These are phyloP conservation scores for Globicephala melas DNA, from an alignment of 2,113 vertebrate genomes.

Conservation along the genomic window DNA sequence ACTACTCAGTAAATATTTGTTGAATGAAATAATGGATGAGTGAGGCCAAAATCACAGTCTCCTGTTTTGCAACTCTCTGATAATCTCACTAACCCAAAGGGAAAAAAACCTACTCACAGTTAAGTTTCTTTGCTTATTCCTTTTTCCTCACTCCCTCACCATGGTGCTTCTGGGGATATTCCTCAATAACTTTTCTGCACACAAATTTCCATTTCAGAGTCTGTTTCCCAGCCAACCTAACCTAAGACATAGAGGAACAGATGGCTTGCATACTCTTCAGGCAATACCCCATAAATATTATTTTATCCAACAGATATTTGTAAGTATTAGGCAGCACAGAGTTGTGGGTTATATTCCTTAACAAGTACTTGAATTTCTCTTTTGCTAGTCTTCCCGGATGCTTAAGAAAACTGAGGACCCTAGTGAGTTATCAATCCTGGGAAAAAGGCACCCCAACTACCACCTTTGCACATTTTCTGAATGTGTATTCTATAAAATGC, in stretches of 20 bases:
- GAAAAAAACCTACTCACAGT: not conserved
- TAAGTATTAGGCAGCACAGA: not conserved
- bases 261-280: not conserved
- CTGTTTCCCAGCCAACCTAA: not conserved
- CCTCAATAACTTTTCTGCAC: not conserved
- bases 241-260: not conserved
- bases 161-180: not conserved
- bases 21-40: not conserved
- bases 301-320: not conserved
- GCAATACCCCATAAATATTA: not conserved
- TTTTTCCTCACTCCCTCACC: not conserved
- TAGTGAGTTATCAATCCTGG: not conserved
- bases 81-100: not conserved
- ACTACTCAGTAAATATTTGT: not conserved
- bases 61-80: not conserved
- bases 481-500: not conserved
- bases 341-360: not conserved
- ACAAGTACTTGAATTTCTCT: not conserved
- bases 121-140: not conserved
- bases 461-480: not conserved
- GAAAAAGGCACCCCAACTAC: not conserved
- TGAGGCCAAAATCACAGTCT: not conserved
- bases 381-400: not conserved
- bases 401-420: not conserved
- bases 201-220: not conserved